Evolutionary conservation across 2,797 vertebrate genomes (phyloP).

Genomic region (Forpus xanthops): DNA sequence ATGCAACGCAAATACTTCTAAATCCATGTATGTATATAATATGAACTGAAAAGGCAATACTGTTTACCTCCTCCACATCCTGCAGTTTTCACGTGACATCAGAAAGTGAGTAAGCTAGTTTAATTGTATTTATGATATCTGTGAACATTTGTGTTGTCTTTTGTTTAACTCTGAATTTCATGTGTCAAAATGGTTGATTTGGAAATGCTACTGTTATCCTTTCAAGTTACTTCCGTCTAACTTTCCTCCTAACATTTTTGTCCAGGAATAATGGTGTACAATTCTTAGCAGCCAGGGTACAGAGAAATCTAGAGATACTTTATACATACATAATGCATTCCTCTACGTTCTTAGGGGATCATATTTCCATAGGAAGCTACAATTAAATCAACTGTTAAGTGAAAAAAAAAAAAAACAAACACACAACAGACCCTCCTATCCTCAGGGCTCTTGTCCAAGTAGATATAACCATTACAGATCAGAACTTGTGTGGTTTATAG

Average conservation of each 20-base stretch:
- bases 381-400: neutral
- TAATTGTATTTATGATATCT: neutral
- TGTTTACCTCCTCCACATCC: neutral
- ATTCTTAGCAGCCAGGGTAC: neutral
- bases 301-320: neutral
- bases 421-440: neutral
- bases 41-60: neutral
- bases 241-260: neutral
- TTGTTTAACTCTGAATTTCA: neutral
- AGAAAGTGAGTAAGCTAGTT: neutral
- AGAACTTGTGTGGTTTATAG: neutral
- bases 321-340: slow-evolving; percentile 9
- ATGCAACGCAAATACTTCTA: neutral
- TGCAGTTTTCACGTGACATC: neutral
- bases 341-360: neutral
- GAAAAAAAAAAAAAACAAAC: neutral
- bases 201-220: neutral
- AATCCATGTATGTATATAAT: neutral
- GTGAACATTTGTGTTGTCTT: neutral
- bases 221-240: neutral
- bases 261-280: neutral
- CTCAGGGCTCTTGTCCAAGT: neutral
- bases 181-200: neutral
- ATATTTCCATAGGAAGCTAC: neutral
- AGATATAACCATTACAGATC: neutral